Evolutionary conservation across 64 coral and sea anemone species (phyloP).

Genomic region (Anthopleura sola): DNA sequence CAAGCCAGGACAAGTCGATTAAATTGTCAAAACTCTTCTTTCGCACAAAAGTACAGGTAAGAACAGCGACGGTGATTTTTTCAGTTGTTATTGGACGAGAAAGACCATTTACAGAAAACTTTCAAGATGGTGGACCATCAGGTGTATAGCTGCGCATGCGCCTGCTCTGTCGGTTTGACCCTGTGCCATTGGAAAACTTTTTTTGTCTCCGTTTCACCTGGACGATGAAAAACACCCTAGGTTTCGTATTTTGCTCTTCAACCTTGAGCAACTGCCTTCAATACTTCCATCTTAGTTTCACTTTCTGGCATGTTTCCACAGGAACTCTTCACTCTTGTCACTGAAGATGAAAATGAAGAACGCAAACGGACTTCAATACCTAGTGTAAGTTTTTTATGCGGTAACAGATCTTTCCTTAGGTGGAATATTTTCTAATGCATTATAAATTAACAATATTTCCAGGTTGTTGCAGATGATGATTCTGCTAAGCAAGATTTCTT

Average conservation of each 20-base stretch:
- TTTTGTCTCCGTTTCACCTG: neutral
- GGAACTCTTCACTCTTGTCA: constrained; percentile 18
- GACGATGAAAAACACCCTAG: no score
- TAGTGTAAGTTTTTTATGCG: neutral
- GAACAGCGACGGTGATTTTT: neutral
- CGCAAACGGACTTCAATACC: neutral
- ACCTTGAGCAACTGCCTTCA: no score
- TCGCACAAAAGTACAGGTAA: constrained; percentile 54
- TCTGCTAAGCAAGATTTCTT: neutral
- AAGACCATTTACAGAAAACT: no score
- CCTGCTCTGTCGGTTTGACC: no score
- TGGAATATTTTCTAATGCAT: neutral
- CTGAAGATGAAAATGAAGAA: neutral
- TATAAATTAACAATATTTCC: neutral
- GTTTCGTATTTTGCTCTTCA: no score
- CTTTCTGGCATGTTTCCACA: neutral
- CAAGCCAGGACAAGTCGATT: neutral
- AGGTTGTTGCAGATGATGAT: neutral
- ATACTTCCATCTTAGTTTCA: neutral
- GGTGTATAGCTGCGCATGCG: no score
- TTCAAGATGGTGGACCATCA: no score
- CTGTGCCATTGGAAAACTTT: no score
- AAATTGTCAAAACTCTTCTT: constrained; percentile 70
- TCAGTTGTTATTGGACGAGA: no score
- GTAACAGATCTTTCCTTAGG: neutral